A percentile compares a stretch with the other conserved stretches of the same genome.
phyloP scores from a whole-genome alignment of 92 coral and sea anemone genomes.

The Actinostola sp. region DNA sequence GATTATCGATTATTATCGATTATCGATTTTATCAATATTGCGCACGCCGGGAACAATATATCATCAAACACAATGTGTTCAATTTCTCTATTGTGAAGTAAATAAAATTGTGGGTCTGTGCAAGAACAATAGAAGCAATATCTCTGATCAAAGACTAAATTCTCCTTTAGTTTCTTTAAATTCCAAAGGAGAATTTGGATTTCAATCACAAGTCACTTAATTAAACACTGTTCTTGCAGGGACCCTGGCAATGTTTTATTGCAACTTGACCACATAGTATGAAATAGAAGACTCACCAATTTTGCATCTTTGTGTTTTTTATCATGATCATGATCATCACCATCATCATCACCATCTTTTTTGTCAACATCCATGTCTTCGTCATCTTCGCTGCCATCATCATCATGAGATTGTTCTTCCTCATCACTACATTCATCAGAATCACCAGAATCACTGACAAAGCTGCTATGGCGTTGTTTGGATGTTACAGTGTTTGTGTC shows the following conservation, averaged over 20 bases:
- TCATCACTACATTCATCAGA: conserved; percentile 45
- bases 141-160: too few relatives aligned
- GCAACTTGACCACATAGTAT: too few relatives aligned
- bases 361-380: not conserved
- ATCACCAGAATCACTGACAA: conserved; percentile 57
- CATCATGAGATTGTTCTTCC: conserved; percentile 5
- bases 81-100: too few relatives aligned
- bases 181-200: too few relatives aligned
- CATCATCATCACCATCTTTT: conserved; percentile 11
- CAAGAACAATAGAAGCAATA: too few relatives aligned
- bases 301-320: conserved; percentile 63
- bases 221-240: not conserved
- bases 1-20: too few relatives aligned
- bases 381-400: conserved; percentile 22
- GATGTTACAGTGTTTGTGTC: conserved; percentile 73
- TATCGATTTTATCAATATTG: too few relatives aligned
- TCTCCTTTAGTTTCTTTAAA: too few relatives aligned
- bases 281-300: conserved; percentile 55
- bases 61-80: too few relatives aligned
- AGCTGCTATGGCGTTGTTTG: conserved; percentile 31
- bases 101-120: too few relatives aligned
- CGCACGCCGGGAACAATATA: too few relatives aligned
- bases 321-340: conserved; percentile 15
- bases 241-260: too few relatives aligned
- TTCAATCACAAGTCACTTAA: conserved; percentile 1